Conservation (phyloP, 2,888 invertebrate species). For the Coelogynopora nodosa region DNA sequence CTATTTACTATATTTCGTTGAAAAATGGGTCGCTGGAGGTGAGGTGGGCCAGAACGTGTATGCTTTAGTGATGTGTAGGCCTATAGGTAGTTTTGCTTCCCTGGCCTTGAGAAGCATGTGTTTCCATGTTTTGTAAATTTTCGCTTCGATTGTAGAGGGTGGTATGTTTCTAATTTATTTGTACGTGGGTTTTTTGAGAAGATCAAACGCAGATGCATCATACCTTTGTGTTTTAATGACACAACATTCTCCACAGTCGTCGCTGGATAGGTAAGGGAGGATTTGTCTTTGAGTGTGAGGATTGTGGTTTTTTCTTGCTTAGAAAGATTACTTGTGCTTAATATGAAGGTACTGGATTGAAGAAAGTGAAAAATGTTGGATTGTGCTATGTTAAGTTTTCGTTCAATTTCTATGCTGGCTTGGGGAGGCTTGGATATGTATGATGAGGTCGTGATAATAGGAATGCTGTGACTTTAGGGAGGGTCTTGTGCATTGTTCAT, state of each 20-base stretch:
- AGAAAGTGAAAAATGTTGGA: too few species aligned
- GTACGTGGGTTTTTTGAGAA: neutral
- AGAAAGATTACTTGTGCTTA: neutral
- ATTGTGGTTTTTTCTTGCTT: neutral
- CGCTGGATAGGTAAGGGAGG: neutral
- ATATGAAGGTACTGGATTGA: too few species aligned
- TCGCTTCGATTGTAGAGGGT: neutral
- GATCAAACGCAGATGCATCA: neutral
- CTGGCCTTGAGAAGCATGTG: neutral
- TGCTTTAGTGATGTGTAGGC: neutral
- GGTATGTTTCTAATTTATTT: neutral
- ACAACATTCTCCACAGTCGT: neutral
- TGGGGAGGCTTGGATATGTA: too few species aligned
- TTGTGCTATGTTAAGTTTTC: too few species aligned
- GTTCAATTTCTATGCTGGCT: too few species aligned
- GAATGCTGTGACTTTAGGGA: too few species aligned
- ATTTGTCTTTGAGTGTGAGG: neutral
- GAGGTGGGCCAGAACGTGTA: neutral
- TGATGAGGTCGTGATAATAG: too few species aligned
- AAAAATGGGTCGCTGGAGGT: neutral
- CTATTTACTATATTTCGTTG: neutral
- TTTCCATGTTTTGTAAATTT: neutral
- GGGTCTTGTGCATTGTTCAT: too few species aligned
- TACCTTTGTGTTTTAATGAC: neutral
- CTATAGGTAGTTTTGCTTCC: neutral